Evolutionary conservation across 2,797 vertebrate genomes (phyloP).

Genomic region (Mallotus villosus): DNA sequence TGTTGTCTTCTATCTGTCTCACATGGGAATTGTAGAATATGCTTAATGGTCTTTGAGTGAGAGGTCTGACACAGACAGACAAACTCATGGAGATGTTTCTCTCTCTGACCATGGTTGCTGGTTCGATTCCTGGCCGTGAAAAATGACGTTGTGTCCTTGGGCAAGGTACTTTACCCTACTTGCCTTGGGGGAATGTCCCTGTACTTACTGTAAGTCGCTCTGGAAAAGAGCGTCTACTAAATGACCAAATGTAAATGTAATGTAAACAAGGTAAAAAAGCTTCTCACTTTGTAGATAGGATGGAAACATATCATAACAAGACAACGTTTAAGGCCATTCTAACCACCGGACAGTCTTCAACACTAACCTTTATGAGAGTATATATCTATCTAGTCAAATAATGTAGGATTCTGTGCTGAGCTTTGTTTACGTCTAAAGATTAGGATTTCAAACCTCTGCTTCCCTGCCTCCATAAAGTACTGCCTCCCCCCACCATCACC

Average conservation of each 20-base stretch:
- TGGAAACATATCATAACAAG: too few species aligned
- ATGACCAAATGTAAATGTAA: too few species aligned
- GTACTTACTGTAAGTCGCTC: too few species aligned
- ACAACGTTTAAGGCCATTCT: background rate
- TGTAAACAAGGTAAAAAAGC: too few species aligned
- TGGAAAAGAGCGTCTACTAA: too few species aligned
- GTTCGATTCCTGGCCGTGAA: too few species aligned
- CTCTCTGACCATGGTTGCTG: too few species aligned
- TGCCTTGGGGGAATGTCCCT: too few species aligned
- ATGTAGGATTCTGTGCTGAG: background rate
- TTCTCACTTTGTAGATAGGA: too few species aligned
- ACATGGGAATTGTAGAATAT: background rate
- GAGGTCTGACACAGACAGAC: constrained; percentile 21
- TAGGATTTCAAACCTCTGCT: background rate
- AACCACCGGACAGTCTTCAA: background rate
- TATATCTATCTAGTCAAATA: background rate
- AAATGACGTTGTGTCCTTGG: too few species aligned
- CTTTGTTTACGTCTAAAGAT: background rate
- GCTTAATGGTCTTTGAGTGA: constrained; percentile 25
- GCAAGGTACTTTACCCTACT: too few species aligned
- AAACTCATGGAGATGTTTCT: background rate
- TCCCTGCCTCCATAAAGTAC: background rate
- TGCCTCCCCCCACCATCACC: background rate
- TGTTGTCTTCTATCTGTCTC: constrained; percentile 2
- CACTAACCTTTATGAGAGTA: background rate